Base-by-base conservation (phyloP, 2,113 vertebrate genomes). In the Canis aureus region DNA sequence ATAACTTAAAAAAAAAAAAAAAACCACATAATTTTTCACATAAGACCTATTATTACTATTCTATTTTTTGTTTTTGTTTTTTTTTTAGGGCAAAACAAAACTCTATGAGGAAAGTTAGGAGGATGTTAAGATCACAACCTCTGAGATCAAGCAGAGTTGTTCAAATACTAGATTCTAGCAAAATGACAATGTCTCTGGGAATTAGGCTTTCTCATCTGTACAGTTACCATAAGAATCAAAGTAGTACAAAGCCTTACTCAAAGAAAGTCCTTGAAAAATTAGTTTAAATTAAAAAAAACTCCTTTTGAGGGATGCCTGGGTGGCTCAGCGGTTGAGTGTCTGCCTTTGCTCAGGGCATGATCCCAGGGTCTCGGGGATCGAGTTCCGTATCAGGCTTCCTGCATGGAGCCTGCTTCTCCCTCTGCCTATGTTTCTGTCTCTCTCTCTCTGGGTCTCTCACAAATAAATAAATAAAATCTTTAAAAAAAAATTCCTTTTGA, bases 181-280 rank as follows among this genome's bases (percentile, higher is more conserved):
- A 90, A 97, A 86, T 17, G 38, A 76, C 29, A 51, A 53, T n/a
- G 12, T 93, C 59, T 38, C 74, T 76, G 32, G 16, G 17, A 96
- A 95, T 2, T 25, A 49, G 80, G 23, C 38, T 93, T 73, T 86
- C 64, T 86, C 57, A 60, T 74, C 69, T 59, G 29, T 93, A 97
- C 43, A 43, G 43, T 43, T 43, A 43, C 43, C 43, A 7, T 43
- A 43, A 43, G 43, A 43, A 43, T 7, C 43, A 43, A 57, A 86
- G 91, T 11, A 53, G 49, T 38, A 57, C 60, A 74, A 73, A 64
- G 35, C 23, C 59, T 81, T 82, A 89, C 25, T 55, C 60, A 55
- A 85, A 92, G 29, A 25, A 66, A 96, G 51, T 67, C 32, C 32
- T 90, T 11, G 29, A 69, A 35, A 69, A 85, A 80, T 64, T 22